phyloP scores from a whole-genome alignment of 2,797 vertebrate species.

The Tolypeutes matacus region DNA sequence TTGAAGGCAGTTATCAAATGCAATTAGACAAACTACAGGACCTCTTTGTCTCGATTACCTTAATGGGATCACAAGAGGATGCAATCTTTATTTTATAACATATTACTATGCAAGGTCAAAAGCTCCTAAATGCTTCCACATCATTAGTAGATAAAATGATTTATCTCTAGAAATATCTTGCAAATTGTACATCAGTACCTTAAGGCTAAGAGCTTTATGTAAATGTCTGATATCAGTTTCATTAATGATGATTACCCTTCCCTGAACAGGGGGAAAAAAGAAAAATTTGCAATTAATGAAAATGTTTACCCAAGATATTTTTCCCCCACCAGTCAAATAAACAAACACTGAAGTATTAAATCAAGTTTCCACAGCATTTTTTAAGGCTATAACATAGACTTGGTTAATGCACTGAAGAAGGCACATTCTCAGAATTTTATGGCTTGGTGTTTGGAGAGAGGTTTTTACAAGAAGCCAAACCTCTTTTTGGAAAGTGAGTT shows the following conservation, averaged over 20 bases:
- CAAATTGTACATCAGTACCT: background rate
- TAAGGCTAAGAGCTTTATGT: background rate
- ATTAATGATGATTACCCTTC: conserved; percentile 23
- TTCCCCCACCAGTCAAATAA: conserved; percentile 32
- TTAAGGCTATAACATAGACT: background rate
- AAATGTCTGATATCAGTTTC: conserved; percentile 45
- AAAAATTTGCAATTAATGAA: conserved; percentile 47
- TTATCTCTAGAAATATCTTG: background rate
- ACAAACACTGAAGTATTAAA: background rate
- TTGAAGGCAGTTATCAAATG: background rate
- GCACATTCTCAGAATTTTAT: background rate
- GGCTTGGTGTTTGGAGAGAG: background rate
- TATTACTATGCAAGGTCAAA: background rate
- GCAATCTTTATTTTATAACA: background rate
- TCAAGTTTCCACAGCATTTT: conserved; percentile 29
- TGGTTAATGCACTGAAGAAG: background rate
- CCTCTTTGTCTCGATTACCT: background rate
- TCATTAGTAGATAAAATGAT: background rate
- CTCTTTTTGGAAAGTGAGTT: background rate
- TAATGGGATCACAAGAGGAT: background rate
- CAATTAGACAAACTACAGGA: background rate
- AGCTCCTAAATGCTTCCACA: background rate
- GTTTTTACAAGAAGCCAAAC: background rate
- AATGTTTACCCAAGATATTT: background rate
- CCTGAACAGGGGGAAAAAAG: background rate